These are phyloP conservation scores for Pogonocherus hispidulus DNA, from an alignment of 2,888 invertebrate species.

Conservation along the genomic window DNA sequence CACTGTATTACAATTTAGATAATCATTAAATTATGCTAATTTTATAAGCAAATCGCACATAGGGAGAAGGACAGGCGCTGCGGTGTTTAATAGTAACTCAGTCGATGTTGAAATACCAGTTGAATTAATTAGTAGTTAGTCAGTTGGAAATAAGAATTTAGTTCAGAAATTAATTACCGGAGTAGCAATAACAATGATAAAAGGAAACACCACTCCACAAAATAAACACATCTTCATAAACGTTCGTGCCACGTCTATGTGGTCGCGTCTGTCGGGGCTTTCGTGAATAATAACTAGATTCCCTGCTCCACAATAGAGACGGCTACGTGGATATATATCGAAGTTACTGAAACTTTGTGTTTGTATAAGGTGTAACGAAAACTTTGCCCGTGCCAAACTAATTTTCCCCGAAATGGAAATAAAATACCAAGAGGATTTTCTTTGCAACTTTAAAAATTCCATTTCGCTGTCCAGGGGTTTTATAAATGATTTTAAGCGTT, in stretches of 20 bases:
- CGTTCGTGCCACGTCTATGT: conserved; percentile 26
- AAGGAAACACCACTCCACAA: conserved; percentile 4
- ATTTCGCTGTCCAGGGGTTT: conserved; percentile 38
- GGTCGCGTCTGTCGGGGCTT: conserved; percentile 30
- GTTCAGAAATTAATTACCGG: neutral
- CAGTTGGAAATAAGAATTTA: neutral
- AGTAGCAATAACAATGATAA: conserved; percentile 5
- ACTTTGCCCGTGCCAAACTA: conserved; percentile 52
- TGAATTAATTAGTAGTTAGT: no score
- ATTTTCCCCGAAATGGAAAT: conserved; percentile 54
- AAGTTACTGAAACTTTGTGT: conserved; percentile 48
- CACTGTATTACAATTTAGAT: no score
- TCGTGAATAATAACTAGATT: conserved; percentile 33
- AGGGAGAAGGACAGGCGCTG: no score
- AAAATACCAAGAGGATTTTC: conserved; percentile 53
- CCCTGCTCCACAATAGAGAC: conserved; percentile 29
- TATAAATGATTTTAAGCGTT: conserved; percentile 44
- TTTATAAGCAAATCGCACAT: no score
- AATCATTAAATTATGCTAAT: no score
- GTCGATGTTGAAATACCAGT: no score
- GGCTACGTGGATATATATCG: conserved; percentile 30
- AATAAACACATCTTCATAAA: conserved; percentile 32
- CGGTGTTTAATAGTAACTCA: no score
- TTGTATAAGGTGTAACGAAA: conserved; percentile 56
- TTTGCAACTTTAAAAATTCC: conserved; percentile 45